Evolutionary conservation across 53 echinoderm and acorn worm genomes (phyloP).

Genomic region (Echinarachnius parma): DNA sequence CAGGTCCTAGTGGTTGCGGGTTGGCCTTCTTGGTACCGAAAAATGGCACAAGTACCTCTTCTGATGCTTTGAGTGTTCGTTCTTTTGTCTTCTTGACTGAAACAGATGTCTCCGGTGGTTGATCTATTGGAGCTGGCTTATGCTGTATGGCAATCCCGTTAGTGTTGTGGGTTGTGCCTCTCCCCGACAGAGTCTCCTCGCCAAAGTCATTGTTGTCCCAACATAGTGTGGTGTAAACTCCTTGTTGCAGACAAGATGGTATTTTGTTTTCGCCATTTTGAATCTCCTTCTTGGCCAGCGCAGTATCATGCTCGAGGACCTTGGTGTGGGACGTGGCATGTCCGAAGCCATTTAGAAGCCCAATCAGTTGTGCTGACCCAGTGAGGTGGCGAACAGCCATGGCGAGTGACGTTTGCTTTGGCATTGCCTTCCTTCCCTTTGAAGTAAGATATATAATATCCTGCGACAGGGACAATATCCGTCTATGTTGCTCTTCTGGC

Average conservation of each 20-base stretch:
- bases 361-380: constrained; percentile 62
- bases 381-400: constrained; percentile 63
- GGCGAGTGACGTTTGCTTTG: constrained; percentile 57
- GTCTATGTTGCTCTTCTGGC: no score
- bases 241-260: not conserved
- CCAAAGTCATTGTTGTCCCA: constrained; percentile 64
- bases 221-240: constrained; percentile 42
- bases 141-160: constrained; percentile 48
- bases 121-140: not conserved
- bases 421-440: no score
- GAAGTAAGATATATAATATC: no score
- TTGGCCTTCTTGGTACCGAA: constrained; percentile 3
- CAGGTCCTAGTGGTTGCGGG: constrained; percentile 5
- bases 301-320: constrained; percentile 67
- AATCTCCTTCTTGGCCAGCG: constrained; percentile 22
- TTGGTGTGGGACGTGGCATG: constrained; percentile 34
- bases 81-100: no score
- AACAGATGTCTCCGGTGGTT: no score
- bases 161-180: constrained; percentile 66
- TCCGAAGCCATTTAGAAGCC: constrained; percentile 55
- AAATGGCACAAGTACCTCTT: constrained; percentile 3
- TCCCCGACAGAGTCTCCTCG: constrained; percentile 61
- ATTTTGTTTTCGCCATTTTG: not conserved
- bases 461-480: no score
- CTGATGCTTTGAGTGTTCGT: constrained; percentile 24